phyloP scores from a whole-genome alignment of 1,140 invertebrate species.

The Sarcophaga peregrina region DNA sequence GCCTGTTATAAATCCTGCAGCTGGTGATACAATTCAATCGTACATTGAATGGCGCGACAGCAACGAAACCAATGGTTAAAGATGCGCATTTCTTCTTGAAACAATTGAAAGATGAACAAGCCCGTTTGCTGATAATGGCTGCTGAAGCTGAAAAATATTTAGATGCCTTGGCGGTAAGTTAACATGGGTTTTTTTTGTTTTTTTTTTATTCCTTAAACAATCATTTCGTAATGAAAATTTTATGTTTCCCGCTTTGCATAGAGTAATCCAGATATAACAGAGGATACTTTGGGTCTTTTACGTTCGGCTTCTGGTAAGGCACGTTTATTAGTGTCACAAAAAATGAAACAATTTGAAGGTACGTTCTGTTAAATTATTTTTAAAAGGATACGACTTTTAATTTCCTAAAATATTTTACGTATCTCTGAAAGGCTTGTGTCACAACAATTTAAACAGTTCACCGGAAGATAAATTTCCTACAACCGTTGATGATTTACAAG shows the following conservation, averaged over 20 bases:
- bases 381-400: background rate
- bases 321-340: slow-evolving; percentile 86
- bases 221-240: background rate
- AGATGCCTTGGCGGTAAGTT: slow-evolving; percentile 68
- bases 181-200: background rate
- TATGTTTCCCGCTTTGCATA: slow-evolving; percentile 44
- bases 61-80: slow-evolving; percentile 23
- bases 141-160: slow-evolving; percentile 76
- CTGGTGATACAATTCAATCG: background rate
- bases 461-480: slow-evolving; percentile 86
- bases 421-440: slow-evolving; percentile 69
- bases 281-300: slow-evolving; percentile 85
- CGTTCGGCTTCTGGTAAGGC: slow-evolving; percentile 92
- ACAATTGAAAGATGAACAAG: slow-evolving; percentile 79
- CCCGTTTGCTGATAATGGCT: slow-evolving; percentile 75
- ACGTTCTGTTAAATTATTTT: slow-evolving; percentile 8
- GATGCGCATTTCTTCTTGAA: slow-evolving; percentile 83
- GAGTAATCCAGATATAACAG: slow-evolving; percentile 70
- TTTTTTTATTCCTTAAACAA: background rate
- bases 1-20: background rate
- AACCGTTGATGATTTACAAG: slow-evolving; percentile 86
- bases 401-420: background rate
- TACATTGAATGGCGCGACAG: background rate
- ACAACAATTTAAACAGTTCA: slow-evolving; percentile 74
- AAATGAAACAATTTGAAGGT: slow-evolving; percentile 95